These are phyloP conservation scores for Ciconia nigra DNA, from an alignment of 2,797 vertebrate species.

Conservation along the genomic window DNA sequence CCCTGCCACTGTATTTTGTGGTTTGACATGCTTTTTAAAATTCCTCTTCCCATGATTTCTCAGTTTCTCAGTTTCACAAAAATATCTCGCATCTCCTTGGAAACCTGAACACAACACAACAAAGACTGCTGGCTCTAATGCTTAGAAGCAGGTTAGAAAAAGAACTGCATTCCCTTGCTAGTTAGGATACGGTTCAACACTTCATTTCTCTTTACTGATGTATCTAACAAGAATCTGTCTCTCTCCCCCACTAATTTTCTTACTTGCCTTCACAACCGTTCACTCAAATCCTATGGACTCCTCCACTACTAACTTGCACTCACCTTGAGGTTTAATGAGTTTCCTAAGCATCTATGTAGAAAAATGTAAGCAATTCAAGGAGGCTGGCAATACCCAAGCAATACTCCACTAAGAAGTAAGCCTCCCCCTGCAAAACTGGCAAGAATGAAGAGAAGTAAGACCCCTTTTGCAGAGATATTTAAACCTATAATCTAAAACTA, in stretches of 20 bases:
- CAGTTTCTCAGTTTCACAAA: slow-evolving; percentile 26
- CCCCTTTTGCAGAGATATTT: neutral
- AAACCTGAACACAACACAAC: slow-evolving; percentile 36
- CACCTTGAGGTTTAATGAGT: neutral
- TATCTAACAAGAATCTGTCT: neutral
- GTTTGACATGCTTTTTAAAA: neutral
- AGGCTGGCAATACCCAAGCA: neutral
- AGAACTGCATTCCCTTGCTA: neutral
- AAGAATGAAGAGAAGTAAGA: neutral
- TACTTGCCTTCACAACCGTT: neutral
- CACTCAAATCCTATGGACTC: neutral
- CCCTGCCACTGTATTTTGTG: neutral
- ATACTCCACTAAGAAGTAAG: neutral
- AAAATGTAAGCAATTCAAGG: neutral
- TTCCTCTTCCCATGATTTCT: slow-evolving; percentile 9
- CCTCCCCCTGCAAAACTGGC: neutral
- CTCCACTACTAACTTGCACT: neutral
- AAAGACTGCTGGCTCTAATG: neutral
- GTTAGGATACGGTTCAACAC: neutral
- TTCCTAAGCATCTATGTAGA: neutral
- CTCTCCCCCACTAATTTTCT: neutral
- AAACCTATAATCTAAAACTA: neutral
- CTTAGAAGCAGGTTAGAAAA: neutral
- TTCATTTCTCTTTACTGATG: neutral
- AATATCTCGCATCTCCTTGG: slow-evolving; percentile 48